Percentiles rank a stretch among this genome's conserved stretches.
Evolutionary conservation across 2,113 vertebrate species (phyloP).

Genomic region (Proteles cristata): DNA sequence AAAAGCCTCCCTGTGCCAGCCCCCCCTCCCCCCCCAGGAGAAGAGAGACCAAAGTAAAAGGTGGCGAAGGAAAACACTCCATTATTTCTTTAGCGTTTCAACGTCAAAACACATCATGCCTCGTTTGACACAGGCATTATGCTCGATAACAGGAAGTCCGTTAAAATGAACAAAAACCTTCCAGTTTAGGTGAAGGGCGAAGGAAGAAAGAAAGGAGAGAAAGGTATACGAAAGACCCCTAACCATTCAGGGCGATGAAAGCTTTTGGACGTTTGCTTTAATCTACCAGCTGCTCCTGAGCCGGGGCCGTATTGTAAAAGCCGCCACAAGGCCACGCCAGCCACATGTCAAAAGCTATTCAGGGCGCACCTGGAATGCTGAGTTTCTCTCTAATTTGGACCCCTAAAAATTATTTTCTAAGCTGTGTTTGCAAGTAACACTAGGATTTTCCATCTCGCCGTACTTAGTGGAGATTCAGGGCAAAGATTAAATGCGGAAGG

Average conservation of each 20-base stretch:
- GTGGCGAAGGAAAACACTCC: constrained; percentile 30
- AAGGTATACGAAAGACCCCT: constrained; percentile 60
- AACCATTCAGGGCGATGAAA: constrained; percentile 49
- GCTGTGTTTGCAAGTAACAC: background rate
- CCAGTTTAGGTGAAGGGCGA: background rate
- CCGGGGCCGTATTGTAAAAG: constrained; percentile 58
- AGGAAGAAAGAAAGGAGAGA: constrained; percentile 56
- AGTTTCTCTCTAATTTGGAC: constrained; percentile 36
- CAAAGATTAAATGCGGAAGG: background rate
- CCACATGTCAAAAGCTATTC: constrained; percentile 63
- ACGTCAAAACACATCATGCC: background rate
- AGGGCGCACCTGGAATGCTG: constrained; percentile 68
- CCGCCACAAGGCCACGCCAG: background rate
- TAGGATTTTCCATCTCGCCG: background rate
- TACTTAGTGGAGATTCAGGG: background rate
- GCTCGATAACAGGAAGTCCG: constrained; percentile 51
- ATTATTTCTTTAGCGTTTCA: background rate
- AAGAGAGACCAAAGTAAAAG: background rate
- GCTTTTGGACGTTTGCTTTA: constrained; percentile 73
- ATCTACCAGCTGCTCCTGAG: constrained; percentile 82
- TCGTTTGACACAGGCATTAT: background rate
- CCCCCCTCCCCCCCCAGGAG: background rate
- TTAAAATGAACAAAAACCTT: constrained; percentile 57
- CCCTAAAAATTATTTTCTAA: background rate
- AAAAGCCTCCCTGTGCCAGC: background rate